A percentile compares a stretch with the other conserved stretches of the same genome.
Evolutionary conservation across 2,113 vertebrate genomes (phyloP).

Genomic region (Campylomormyrus tamandua): DNA sequence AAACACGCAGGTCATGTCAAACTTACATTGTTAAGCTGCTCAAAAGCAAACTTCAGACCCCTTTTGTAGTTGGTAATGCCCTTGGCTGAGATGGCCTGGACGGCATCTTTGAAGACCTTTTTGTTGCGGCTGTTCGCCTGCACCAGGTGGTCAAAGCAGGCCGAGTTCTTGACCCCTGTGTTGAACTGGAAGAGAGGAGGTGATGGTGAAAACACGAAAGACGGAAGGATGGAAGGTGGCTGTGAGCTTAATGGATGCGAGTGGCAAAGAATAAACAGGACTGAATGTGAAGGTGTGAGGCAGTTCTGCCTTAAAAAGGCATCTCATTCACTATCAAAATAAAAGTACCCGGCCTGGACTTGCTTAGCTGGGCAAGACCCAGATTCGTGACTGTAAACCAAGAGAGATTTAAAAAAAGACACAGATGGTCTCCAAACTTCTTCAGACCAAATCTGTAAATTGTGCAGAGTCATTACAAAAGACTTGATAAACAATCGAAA

Average conservation of each 20-base stretch:
- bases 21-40: conserved; percentile 87
- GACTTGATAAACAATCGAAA: neutral
- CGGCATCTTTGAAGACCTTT: conserved; percentile 91
- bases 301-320: neutral
- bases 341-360: neutral
- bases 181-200: conserved; percentile 72
- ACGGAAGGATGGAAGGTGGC: neutral
- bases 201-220: neutral
- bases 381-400: neutral
- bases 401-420: neutral
- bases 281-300: neutral
- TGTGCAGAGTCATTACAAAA: neutral
- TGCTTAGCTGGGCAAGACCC: neutral
- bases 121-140: conserved; percentile 98
- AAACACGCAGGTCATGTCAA: neutral
- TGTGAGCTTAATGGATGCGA: neutral
- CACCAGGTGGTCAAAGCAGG: conserved; percentile 92
- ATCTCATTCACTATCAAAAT: neutral
- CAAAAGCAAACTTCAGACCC: conserved; percentile 94
- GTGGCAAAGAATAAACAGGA: neutral
- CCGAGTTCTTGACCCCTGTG: conserved; percentile 87
- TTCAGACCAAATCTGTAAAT: neutral
- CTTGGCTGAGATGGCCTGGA: conserved; percentile 92
- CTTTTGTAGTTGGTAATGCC: conserved; percentile 97
- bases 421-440: neutral